Conservation (phyloP, 1,140 invertebrate genomes). For the Paracyclopina nana region DNA sequence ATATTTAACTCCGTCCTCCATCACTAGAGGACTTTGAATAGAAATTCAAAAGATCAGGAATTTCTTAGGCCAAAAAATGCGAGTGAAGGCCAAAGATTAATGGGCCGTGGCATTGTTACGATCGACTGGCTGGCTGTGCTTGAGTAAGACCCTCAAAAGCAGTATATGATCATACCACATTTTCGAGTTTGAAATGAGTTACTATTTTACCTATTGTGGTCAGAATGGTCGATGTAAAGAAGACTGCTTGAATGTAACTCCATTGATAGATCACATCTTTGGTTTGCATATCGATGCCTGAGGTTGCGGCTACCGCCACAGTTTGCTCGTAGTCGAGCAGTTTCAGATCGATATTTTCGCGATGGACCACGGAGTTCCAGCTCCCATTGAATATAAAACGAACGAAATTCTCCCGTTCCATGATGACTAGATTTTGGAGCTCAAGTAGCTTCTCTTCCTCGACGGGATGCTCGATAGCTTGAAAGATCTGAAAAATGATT, state of each 20-base stretch:
- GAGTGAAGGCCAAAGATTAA: no score
- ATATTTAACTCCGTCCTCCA: no score
- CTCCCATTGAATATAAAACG: slow-evolving; percentile 10
- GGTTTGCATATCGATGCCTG: not conserved
- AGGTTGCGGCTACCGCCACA: not conserved
- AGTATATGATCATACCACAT: no score
- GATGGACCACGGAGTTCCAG: slow-evolving; percentile 6
- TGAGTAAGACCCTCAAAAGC: no score
- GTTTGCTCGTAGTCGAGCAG: slow-evolving; percentile 9
- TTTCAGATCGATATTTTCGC: not conserved
- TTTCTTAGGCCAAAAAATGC: no score
- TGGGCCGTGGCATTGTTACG: no score
- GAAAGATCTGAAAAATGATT: slow-evolving; percentile 3
- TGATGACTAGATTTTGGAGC: not conserved
- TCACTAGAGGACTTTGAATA: no score
- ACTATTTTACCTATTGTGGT: slow-evolving; percentile 19
- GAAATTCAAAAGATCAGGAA: no score
- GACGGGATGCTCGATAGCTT: slow-evolving; percentile 3
- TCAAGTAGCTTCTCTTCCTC: not conserved
- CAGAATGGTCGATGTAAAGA: slow-evolving; percentile 18
- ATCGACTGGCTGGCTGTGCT: no score
- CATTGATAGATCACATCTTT: slow-evolving; percentile 16
- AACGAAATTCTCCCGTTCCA: slow-evolving; percentile 7
- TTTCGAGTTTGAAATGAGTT: no score
- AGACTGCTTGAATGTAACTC: slow-evolving; percentile 18